Evolutionary conservation across 2,888 invertebrate species (phyloP).

Genomic region (Amiota communis): DNA sequence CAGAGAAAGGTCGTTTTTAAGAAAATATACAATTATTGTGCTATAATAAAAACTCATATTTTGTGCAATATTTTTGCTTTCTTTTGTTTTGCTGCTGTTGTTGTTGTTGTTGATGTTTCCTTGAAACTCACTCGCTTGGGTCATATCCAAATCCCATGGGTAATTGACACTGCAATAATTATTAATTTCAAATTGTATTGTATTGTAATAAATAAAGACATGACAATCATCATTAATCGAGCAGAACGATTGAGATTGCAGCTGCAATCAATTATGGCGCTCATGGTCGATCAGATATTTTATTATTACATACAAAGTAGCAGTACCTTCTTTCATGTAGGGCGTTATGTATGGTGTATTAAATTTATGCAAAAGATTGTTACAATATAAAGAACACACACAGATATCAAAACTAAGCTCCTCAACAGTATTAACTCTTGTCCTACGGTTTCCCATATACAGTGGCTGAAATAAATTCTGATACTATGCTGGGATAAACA

Average conservation of each 20-base stretch:
- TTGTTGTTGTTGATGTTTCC: no score
- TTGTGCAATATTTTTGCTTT: slow-evolving; percentile 24
- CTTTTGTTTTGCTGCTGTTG: background rate
- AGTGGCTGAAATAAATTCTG: no score
- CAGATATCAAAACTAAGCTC: no score
- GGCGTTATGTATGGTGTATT: no score
- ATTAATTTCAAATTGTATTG: background rate
- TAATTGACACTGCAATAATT: slow-evolving; percentile 4
- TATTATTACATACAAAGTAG: no score
- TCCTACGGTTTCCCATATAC: no score
- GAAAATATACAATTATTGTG: background rate
- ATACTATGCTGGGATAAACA: no score
- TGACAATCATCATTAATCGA: background rate
- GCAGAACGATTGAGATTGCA: background rate
- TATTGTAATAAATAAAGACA: background rate
- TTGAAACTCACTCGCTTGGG: no score
- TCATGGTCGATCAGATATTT: background rate
- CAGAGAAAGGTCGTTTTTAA: background rate
- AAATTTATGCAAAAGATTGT: no score
- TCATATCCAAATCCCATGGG: background rate
- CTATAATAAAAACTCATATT: slow-evolving; percentile 13
- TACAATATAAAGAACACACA: no score
- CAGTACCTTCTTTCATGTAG: no score
- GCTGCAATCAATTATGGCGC: slow-evolving; percentile 4
- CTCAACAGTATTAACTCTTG: no score